Evolutionary conservation across 1,140 invertebrate species (phyloP).

Genomic region (Aphis craccivora): DNA sequence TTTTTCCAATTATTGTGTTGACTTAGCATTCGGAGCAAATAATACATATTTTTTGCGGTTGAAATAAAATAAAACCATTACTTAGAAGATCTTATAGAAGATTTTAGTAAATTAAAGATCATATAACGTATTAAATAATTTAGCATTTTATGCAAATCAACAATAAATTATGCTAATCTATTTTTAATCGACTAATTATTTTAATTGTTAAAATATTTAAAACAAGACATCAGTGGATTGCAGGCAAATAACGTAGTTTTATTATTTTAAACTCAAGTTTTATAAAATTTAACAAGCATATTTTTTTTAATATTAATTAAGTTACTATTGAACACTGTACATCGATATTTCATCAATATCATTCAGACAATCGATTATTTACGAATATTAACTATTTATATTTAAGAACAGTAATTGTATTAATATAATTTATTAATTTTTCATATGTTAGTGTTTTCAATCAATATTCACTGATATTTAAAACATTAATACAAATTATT

Average conservation of each 20-base stretch:
- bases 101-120: not conserved
- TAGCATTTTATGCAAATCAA: constrained; percentile 26
- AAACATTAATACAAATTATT: not conserved
- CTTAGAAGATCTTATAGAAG: not conserved
- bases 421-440: not conserved
- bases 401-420: not conserved
- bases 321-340: not conserved
- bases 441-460: not conserved
- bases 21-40: not conserved
- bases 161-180: not conserved
- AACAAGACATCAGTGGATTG: not conserved
- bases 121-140: not conserved
- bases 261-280: not conserved
- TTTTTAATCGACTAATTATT: constrained; percentile 29
- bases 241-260: not conserved
- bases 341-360: not conserved
- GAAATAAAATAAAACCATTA: not conserved
- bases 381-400: not conserved
- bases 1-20: not conserved
- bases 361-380: not conserved
- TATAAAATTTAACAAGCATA: not conserved
- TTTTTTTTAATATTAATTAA: not conserved
- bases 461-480: not conserved
- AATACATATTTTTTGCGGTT: not conserved
- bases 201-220: constrained; percentile 18